Percentiles rank a stretch among this genome's conserved stretches.
These are phyloP conservation scores for Salarias fasciatus DNA, from an alignment of 2,797 vertebrate genomes.

Conservation along the genomic window DNA sequence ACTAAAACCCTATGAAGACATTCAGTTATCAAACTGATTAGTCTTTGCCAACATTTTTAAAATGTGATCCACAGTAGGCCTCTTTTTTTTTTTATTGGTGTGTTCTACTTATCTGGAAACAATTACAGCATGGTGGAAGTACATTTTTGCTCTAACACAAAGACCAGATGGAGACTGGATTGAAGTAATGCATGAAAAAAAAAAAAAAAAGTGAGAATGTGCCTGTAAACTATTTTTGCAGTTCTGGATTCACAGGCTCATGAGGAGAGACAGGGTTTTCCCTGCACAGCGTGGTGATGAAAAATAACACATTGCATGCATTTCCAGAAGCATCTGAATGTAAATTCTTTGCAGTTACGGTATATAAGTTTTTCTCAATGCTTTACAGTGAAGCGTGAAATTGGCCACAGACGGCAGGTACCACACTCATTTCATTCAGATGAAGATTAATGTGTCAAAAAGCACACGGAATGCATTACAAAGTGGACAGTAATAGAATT, in stretches of 20 bases:
- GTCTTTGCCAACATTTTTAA: background rate
- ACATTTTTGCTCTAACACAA: constrained; percentile 9
- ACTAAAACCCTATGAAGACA: too few relatives aligned
- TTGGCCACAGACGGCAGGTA: constrained; percentile 8
- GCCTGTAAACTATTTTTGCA: background rate
- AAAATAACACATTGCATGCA: background rate
- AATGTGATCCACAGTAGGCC: background rate
- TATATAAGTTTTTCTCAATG: constrained; percentile 1
- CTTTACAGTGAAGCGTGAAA: constrained; percentile 39
- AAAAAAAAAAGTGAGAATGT: background rate
- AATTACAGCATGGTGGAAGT: constrained; percentile 1
- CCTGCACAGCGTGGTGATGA: background rate
- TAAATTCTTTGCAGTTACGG: background rate
- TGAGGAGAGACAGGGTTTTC: background rate
- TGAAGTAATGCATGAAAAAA: background rate
- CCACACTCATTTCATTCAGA: constrained; percentile 17
- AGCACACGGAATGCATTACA: constrained; percentile 15
- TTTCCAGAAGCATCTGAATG: background rate
- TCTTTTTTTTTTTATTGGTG: constrained; percentile 1
- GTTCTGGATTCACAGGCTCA: background rate
- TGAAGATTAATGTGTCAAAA: constrained; percentile 22
- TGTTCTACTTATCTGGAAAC: constrained; percentile 1
- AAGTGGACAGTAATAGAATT: constrained; percentile 6
- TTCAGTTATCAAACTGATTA: background rate
- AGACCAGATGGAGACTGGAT: constrained; percentile 12